Percentiles rank a stretch among this genome's conserved stretches.
These are phyloP conservation scores for Amphimallon solstitiale DNA, from an alignment of 2,888 invertebrate species.

Conservation along the genomic window DNA sequence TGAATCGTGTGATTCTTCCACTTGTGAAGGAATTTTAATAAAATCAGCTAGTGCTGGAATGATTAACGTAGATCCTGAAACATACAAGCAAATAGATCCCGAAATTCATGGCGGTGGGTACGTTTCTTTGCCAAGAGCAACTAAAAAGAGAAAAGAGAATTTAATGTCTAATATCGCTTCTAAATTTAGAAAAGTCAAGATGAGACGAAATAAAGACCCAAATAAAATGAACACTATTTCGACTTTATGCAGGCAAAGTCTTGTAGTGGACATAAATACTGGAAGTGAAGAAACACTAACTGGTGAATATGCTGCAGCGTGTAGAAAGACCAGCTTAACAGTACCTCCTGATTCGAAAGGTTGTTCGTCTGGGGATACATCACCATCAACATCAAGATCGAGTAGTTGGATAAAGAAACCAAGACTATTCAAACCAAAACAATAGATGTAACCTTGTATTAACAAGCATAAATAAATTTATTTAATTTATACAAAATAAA, in stretches of 20 bases:
- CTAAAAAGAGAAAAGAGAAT: constrained; percentile 56
- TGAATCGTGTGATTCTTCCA: constrained; percentile 64
- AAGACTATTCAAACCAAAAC: constrained; percentile 52
- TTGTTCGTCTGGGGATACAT: constrained; percentile 49
- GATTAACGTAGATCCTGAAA: constrained; percentile 74
- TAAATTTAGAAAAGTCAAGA: constrained; percentile 69
- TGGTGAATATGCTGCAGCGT: constrained; percentile 13
- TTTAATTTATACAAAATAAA: constrained; percentile 18
- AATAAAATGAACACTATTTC: constrained; percentile 72
- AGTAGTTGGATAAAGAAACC: constrained; percentile 56
- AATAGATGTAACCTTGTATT: constrained; percentile 35
- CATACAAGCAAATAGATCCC: constrained; percentile 68
- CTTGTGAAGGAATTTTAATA: constrained; percentile 65
- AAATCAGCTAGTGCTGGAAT: constrained; percentile 83
- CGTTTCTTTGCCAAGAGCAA: constrained; percentile 66
- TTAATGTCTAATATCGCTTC: constrained; percentile 69
- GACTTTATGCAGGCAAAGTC: constrained; percentile 78
- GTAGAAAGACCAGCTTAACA: constrained; percentile 44
- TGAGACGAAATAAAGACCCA: constrained; percentile 61
- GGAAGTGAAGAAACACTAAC: constrained; percentile 43
- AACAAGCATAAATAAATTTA: constrained; percentile 30
- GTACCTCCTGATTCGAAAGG: constrained; percentile 47
- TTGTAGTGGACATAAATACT: constrained; percentile 71
- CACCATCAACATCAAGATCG: constrained; percentile 50
- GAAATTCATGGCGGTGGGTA: constrained; percentile 63